A percentile compares a stretch with the other conserved stretches of the same genome.
phyloP scores from a whole-genome alignment of 2,113 vertebrate species.

The Phocoena sinus region DNA sequence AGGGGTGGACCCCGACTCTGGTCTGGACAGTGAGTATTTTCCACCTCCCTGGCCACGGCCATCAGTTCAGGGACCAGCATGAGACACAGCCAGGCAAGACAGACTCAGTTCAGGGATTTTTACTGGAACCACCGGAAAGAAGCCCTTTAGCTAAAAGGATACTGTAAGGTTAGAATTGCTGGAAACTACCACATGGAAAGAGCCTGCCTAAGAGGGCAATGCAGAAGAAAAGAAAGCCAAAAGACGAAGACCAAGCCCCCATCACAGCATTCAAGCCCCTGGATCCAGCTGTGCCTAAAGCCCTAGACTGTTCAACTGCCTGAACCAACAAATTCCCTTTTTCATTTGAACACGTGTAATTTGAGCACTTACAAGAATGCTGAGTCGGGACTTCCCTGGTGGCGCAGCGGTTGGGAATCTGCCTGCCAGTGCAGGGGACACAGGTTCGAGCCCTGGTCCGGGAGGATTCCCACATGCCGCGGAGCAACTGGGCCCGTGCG shows the following conservation, averaged over 20 bases:
- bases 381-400: neutral
- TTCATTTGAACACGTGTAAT: neutral
- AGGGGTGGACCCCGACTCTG: neutral
- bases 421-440: too few species aligned
- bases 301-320: neutral
- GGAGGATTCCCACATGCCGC: too few species aligned
- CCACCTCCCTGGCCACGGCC: neutral
- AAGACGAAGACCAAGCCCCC: neutral
- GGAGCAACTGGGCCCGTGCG: too few species aligned
- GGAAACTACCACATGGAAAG: neutral
- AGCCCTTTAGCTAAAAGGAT: neutral
- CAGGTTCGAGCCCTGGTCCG: too few species aligned
- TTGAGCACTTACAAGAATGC: neutral
- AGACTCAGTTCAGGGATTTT: neutral
- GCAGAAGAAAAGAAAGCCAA: neutral
- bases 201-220: neutral
- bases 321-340: neutral
- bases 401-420: too few species aligned
- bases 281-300: neutral
- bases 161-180: neutral
- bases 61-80: neutral
- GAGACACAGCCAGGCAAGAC: constrained; percentile 5
- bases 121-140: neutral
- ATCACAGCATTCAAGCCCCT: too few species aligned
- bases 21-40: neutral